Evolutionary conservation across 2,888 invertebrate genomes (phyloP), one percentile per base, ranked within the genome.

Genomic region (Aphodius granarius): DNA sequence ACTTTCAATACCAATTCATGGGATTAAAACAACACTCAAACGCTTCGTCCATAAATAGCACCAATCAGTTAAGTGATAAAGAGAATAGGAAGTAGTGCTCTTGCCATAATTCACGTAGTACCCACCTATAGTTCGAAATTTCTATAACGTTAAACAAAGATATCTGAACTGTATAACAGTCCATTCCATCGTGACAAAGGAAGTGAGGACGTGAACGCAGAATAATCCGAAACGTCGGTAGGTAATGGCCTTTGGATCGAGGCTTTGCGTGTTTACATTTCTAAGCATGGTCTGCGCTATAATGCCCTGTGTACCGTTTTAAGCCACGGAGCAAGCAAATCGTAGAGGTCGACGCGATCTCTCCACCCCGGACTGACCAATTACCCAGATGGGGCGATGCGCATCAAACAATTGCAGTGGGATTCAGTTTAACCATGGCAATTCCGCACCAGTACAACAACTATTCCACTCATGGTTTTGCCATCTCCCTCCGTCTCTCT

Each of bases 401-500:
- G 73, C 74, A 75, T 76, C 76, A 78, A 77, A 66, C 74, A 77
- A 76, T 76, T 68, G 74, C 72, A 63, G 64, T 64, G 75, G 65
- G 70, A 63, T 72, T 72, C 72, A 68, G 22, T 68, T 68, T 22
- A 20, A 21, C 21, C 68, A 22, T 68, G 21, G 68, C 68, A 68
- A 68, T 68, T 68, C 22, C 68, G 21, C 68, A n/a, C n/a, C 68
- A 21, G 68, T 13, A 13, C 9, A 43, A 43, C 43, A 43, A 43
- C 43, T 9, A 13, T 43, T 43, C 43, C 1, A 13, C 43, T 2
- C 9, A n/a, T n/a, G n/a, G n/a, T n/a, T n/a, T n/a, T n/a, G n/a
- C n/a, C n/a, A n/a, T n/a, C n/a, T n/a, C n/a, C n/a, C n/a, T n/a
- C n/a, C n/a, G n/a, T n/a, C n/a, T n/a, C n/a, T n/a, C 2, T 6